Percentiles rank a stretch among this genome's conserved stretches.
Conservation (phyloP, 2,797 vertebrate species). For the Gobio occitaniae region DNA sequence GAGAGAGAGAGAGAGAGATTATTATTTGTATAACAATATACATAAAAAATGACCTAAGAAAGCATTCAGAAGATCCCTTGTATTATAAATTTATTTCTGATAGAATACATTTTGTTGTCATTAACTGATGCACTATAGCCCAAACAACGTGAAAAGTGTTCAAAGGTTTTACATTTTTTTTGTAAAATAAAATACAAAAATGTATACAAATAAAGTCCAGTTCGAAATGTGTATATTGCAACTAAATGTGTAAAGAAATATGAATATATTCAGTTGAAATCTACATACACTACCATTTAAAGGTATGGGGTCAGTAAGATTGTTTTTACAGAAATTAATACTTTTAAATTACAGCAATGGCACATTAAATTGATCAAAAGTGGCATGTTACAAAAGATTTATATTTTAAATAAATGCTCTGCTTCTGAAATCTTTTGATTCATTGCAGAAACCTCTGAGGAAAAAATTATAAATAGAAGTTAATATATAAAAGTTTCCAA, state of each 20-base stretch:
- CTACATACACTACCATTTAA: neutral
- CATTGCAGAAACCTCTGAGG: neutral
- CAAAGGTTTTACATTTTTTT: neutral
- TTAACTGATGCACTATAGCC: neutral
- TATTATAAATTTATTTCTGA: neutral
- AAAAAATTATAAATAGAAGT: no score
- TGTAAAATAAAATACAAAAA: neutral
- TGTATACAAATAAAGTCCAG: neutral
- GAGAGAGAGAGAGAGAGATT: constrained; percentile 3
- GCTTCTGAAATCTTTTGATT: neutral
- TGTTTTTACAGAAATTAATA: no score
- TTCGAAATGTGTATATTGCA: neutral
- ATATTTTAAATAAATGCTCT: neutral
- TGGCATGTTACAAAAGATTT: neutral
- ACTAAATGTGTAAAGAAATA: neutral
- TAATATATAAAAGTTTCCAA: neutral
- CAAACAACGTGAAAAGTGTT: neutral
- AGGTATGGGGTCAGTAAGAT: no score
- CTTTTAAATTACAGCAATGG: neutral
- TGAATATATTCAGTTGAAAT: neutral
- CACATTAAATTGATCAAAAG: neutral
- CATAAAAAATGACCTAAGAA: neutral
- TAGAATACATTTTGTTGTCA: neutral
- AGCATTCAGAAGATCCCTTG: neutral
- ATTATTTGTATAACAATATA: neutral